A percentile compares a stretch with the other conserved stretches of the same genome.
phyloP scores from a whole-genome alignment of 2,888 invertebrate genomes.

The Lepeophtheirus nordmannii region DNA sequence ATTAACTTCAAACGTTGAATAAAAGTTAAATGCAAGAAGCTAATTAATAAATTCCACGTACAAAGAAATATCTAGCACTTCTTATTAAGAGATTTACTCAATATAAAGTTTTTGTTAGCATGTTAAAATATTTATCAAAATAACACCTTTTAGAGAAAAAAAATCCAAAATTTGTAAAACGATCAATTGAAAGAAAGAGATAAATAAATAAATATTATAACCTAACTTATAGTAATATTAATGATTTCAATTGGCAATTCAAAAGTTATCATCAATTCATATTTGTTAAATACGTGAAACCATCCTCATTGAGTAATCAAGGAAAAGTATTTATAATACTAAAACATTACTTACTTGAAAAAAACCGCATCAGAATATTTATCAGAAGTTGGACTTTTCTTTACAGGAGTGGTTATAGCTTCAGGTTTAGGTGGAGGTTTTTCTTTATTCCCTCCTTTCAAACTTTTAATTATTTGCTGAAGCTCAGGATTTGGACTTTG shows the following conservation, averaged over 20 bases:
- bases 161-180: constrained; percentile 17
- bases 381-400: too few species aligned
- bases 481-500: constrained; percentile 66
- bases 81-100: constrained; percentile 14
- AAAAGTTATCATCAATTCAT: too few species aligned
- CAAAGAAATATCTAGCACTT: background rate
- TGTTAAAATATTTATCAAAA: background rate
- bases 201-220: too few species aligned
- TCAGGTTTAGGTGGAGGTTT: constrained; percentile 38
- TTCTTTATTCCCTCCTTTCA: constrained; percentile 40
- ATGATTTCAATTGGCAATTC: too few species aligned
- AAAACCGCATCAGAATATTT: constrained; percentile 46
- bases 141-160: background rate
- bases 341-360: constrained; percentile 50
- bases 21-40: constrained; percentile 22
- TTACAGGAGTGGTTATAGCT: constrained; percentile 50
- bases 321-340: too few species aligned
- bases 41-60: background rate
- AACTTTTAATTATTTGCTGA: constrained; percentile 53
- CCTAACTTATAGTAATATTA: too few species aligned
- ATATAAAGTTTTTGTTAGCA: too few species aligned
- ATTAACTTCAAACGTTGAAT: too few species aligned
- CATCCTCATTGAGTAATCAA: too few species aligned
- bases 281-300: too few species aligned
- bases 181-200: constrained; percentile 2